These are phyloP conservation scores for Phaethon lepturus DNA, from an alignment of 2,113 vertebrate species.

Conservation along the genomic window DNA sequence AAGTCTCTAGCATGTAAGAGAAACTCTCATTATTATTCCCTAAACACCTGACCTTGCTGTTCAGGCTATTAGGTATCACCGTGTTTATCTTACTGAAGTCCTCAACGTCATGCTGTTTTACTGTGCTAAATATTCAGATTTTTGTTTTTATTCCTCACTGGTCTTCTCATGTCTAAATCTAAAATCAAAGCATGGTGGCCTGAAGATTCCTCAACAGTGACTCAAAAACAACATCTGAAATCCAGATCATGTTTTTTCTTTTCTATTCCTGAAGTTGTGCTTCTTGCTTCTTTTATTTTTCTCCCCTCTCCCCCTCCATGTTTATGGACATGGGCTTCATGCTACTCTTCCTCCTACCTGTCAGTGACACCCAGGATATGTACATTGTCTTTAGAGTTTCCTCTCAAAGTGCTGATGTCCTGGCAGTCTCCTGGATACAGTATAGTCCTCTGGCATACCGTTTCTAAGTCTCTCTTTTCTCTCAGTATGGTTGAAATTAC, in stretches of 20 bases:
- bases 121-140: background rate
- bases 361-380: background rate
- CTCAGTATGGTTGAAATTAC: background rate
- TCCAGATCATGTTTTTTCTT: background rate
- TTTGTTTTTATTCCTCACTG: background rate
- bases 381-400: background rate
- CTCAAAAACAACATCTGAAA: background rate
- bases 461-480: background rate
- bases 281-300: background rate
- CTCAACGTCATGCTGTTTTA: background rate
- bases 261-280: background rate
- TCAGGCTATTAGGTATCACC: background rate
- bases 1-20: background rate
- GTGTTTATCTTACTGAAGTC: background rate
- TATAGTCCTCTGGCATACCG: background rate
- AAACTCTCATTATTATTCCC: background rate
- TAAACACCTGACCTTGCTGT: background rate
- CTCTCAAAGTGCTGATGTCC: background rate
- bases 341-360: background rate
- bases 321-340: background rate
- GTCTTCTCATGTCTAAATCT: background rate
- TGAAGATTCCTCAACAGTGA: background rate
- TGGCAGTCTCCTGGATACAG: background rate
- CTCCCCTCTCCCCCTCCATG: fast-evolving
- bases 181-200: background rate